Percentiles rank a stretch among this genome's conserved stretches.
phyloP scores from a whole-genome alignment of 1,140 invertebrate species.

The Zaprionus capensis region DNA sequence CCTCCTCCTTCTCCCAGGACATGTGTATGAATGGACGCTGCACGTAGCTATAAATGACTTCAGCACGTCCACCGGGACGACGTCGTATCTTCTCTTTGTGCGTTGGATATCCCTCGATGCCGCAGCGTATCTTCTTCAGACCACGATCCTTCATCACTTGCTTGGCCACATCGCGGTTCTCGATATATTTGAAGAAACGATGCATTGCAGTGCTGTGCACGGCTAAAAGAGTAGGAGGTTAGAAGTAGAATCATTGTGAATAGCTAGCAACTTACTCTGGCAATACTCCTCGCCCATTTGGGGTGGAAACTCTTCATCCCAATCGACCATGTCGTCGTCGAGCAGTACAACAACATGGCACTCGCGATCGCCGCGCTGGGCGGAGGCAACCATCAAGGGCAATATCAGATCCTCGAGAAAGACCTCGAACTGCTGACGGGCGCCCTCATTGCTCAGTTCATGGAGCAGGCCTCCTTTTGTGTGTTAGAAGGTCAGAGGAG shows the following conservation, averaged over 20 bases:
- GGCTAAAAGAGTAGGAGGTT: conserved; percentile 85
- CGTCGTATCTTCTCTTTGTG: conserved; percentile 99
- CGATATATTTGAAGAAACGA: conserved; percentile 99
- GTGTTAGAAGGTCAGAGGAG: conserved; percentile 30
- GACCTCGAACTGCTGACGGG: conserved; percentile 97
- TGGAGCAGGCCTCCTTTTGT: conserved; percentile 95
- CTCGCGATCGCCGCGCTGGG: conserved; percentile 94
- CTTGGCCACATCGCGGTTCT: conserved; percentile 99
- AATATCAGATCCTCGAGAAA: conserved; percentile 98
- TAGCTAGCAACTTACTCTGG: conserved; percentile 89
- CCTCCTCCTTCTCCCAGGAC: conserved; percentile 99
- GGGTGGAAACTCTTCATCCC: conserved; percentile 99
- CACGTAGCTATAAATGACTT: conserved; percentile 99
- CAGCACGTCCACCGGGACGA: conserved; percentile 94
- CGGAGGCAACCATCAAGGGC: conserved; percentile 97
- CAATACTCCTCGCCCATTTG: conserved; percentile 99
- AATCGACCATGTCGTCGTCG: conserved; percentile 98
- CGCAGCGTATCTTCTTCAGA: conserved; percentile 99
- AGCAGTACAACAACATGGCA: conserved; percentile 97
- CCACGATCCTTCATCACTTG: conserved; percentile 99
- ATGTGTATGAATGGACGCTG: conserved; percentile 99
- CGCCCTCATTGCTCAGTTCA: conserved; percentile 99
- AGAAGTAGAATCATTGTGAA: neutral
- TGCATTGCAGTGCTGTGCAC: conserved; percentile 96
- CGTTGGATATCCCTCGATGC: conserved; percentile 99